phyloP scores from a whole-genome alignment of 1,140 invertebrate genomes.

The Drosophila nasuta region DNA sequence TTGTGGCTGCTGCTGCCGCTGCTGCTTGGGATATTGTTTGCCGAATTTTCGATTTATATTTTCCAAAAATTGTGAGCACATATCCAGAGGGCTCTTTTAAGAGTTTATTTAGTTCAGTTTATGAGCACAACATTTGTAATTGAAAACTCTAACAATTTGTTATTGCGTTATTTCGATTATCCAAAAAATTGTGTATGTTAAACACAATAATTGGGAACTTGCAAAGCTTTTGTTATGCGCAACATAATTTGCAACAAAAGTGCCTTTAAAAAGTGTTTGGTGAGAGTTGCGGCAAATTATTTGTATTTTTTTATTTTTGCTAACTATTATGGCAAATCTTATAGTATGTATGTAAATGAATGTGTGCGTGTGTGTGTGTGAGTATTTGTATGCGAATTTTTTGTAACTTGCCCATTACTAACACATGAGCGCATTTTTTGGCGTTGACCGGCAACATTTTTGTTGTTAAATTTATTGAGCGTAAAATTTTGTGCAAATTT shows the following conservation, averaged over 20 bases:
- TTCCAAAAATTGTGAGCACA: conserved; percentile 11
- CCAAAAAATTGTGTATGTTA: conserved; percentile 5
- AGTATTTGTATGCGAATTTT: neutral
- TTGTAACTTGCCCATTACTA: conserved; percentile 56
- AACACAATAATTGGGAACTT: neutral
- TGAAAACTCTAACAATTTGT: neutral
- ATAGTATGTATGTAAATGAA: conserved; percentile 2
- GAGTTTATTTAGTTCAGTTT: conserved; percentile 5
- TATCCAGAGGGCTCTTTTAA: neutral
- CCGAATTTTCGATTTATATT: conserved; percentile 58
- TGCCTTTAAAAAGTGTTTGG: conserved; percentile 36
- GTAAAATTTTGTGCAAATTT: conserved; percentile 76
- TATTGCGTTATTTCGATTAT: neutral
- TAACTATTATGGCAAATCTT: conserved; percentile 51
- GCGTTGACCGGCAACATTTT: conserved; percentile 58
- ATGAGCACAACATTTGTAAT: neutral
- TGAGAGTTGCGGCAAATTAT: conserved; percentile 42
- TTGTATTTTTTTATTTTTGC: conserved; percentile 19
- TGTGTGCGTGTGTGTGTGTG: neutral
- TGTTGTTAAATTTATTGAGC: conserved; percentile 77
- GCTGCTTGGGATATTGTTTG: conserved; percentile 56
- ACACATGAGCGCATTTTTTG: conserved; percentile 76
- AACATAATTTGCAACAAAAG: conserved; percentile 29
- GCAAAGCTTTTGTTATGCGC: neutral
- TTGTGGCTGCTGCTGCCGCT: conserved; percentile 49